Conservation (phyloP, 2,888 invertebrate species). For the Hirudinaria manillensis region DNA sequence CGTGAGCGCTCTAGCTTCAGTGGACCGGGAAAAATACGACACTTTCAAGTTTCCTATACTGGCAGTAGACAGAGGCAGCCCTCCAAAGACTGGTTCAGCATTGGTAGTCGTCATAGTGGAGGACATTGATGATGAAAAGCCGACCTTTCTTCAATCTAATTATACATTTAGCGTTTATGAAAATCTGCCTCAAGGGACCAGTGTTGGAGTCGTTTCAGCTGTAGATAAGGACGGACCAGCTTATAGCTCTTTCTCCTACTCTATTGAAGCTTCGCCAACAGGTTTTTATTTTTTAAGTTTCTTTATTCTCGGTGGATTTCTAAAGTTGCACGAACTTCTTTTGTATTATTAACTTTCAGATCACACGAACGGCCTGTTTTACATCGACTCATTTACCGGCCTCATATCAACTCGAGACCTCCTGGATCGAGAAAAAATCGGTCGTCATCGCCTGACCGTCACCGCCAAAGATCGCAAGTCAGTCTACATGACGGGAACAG, state of each 20-base stretch:
- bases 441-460: constrained; percentile 34
- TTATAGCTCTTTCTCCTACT: constrained; percentile 29
- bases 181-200: constrained; percentile 29
- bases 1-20: constrained; percentile 29
- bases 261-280: constrained; percentile 15
- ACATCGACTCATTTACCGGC: constrained; percentile 31
- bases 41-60: constrained; percentile 34
- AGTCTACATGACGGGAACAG: constrained; percentile 26
- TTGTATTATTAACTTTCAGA: neutral
- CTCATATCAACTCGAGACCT: constrained; percentile 30
- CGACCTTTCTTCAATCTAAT: constrained; percentile 30
- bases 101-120: constrained; percentile 32
- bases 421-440: constrained; percentile 35
- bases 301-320: neutral
- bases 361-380: constrained; percentile 14
- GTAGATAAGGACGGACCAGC: constrained; percentile 24
- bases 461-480: constrained; percentile 33
- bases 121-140: constrained; percentile 38
- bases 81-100: constrained; percentile 33
- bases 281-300: neutral
- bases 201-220: constrained; percentile 31
- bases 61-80: constrained; percentile 36
- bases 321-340: neutral
- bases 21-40: constrained; percentile 36
- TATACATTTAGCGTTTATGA: constrained; percentile 29